phyloP scores from a whole-genome alignment of 2,797 vertebrate genomes.

The Antennarius maculatus region DNA sequence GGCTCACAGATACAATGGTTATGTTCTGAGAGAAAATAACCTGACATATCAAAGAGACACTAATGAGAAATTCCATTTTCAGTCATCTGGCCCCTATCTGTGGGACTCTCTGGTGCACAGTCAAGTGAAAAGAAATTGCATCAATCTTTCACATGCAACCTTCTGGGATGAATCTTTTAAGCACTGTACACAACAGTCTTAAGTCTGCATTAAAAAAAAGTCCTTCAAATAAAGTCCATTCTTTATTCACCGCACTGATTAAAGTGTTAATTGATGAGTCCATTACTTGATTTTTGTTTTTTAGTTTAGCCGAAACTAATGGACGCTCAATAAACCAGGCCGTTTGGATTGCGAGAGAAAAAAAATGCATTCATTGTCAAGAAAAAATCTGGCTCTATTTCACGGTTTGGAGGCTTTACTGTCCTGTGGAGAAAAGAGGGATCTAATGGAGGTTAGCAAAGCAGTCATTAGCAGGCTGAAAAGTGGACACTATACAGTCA shows the following conservation, averaged over 20 bases:
- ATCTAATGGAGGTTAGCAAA: conserved; percentile 53
- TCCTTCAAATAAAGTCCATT: conserved; percentile 8
- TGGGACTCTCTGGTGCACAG: conserved; percentile 21
- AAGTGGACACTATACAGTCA: conserved; percentile 19
- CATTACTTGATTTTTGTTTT: conserved; percentile 20
- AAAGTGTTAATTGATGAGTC: conserved; percentile 21
- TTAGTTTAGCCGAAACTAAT: conserved; percentile 16
- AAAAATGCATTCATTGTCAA: conserved; percentile 36
- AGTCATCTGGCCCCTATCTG: conserved; percentile 36
- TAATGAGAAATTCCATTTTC: conserved; percentile 60
- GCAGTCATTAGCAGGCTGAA: conserved; percentile 46
- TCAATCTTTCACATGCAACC: conserved; percentile 21
- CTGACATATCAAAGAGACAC: conserved; percentile 43
- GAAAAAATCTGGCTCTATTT: conserved; percentile 49
- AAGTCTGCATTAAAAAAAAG: conserved; percentile 15
- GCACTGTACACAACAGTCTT: background rate
- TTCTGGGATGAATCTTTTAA: conserved; percentile 20
- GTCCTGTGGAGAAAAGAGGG: conserved; percentile 48
- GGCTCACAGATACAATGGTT: conserved; percentile 43
- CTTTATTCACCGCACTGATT: background rate
- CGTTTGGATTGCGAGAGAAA: conserved; percentile 13
- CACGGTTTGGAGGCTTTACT: conserved; percentile 47
- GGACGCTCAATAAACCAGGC: background rate
- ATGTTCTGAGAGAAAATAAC: conserved; percentile 51
- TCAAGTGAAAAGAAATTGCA: conserved; percentile 36